Evolutionary conservation across 2,888 invertebrate species (phyloP), one percentile per base, ranked within the genome.

Genomic region (Pandemis cinnamomeana): DNA sequence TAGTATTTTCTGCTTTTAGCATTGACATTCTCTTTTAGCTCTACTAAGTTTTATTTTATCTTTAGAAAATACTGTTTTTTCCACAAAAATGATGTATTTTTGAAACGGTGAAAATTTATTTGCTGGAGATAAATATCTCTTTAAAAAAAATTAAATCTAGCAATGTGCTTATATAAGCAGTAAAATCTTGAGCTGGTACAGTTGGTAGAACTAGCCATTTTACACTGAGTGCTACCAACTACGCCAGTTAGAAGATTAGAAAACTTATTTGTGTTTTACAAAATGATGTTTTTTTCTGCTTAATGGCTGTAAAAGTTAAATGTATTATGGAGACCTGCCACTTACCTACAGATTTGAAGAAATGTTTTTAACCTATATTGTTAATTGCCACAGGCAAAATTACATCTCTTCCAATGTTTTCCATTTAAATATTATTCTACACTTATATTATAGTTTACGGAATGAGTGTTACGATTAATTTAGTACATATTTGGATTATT

Each of bases 381-480:
- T 36, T 36, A 36, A 71, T 70, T 61, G 67, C 61, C 71, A 44
- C 2, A 15, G 74, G 74, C 60, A 70, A 74, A 73, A 73, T 11
- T 76, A 71, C 53, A 10, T 76, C 78, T 83, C 85, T 85, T 85
- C 85, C 86, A 85, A 74, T 81, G 77, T 81, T 86, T 86, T 83
- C 80, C 80, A 81, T 76, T 75, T 73, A 74, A 15, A 61, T 72
- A 68, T 70, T 71, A 55, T 76, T 79, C 79, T 77, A 74, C 84
- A 74, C 84, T 84, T 82, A 79, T 76, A 74, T 60, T 81, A 81
- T 84, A 84, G 80, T 75, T 80, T 64, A 73, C 51, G 42, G 55
- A 67, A 46, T 67, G 55, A 67, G 27, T 71, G 61, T 74, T 73
- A 74, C 53, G 61, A 60, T 48, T 10, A 27, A n/a, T 36, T 69